Evolutionary conservation across 2,113 vertebrate species (phyloP).

Genomic region (Atrichornis clamosus): DNA sequence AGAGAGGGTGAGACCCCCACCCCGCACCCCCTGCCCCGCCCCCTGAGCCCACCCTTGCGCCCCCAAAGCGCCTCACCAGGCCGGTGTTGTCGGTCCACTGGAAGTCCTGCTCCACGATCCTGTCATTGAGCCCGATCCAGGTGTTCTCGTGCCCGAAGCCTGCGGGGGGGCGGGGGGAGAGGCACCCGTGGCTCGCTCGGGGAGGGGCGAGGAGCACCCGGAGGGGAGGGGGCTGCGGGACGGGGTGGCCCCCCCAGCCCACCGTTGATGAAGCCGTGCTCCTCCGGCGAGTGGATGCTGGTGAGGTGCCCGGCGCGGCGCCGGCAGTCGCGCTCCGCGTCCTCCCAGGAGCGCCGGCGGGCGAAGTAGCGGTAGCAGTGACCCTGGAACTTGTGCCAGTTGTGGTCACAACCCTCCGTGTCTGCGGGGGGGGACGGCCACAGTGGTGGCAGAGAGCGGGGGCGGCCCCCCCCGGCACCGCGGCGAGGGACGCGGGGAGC

Average conservation of each 20-base stretch:
- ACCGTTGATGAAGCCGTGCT: constrained; percentile 89
- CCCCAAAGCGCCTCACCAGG: constrained; percentile 74
- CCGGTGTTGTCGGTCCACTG: constrained; percentile 95
- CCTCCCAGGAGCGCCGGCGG: constrained; percentile 92
- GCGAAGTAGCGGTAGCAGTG: constrained; percentile 90
- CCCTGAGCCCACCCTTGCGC: rapidly evolving
- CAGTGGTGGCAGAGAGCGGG: not conserved
- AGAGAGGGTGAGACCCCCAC: not conserved
- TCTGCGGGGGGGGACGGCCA: constrained; percentile 66
- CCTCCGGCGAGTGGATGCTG: constrained; percentile 85
- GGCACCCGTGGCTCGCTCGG: not conserved
- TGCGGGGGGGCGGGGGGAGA: constrained; percentile 1
- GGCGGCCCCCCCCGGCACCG: not conserved
- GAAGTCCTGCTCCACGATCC: constrained; percentile 96
- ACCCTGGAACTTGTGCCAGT: constrained; percentile 94
- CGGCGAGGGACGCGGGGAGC: not conserved
- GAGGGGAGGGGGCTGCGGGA: not conserved
- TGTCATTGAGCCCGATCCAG: constrained; percentile 94
- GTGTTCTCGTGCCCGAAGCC: constrained; percentile 93
- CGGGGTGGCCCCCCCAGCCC: not conserved
- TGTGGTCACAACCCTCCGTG: constrained; percentile 89
- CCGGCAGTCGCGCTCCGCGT: constrained; percentile 89
- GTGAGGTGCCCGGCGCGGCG: constrained; percentile 86
- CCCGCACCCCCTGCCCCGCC: rapidly evolving
- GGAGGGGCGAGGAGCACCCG: not conserved